These are phyloP conservation scores for Drosophila pandora DNA, from an alignment of 1,140 invertebrate species.

Conservation along the genomic window DNA sequence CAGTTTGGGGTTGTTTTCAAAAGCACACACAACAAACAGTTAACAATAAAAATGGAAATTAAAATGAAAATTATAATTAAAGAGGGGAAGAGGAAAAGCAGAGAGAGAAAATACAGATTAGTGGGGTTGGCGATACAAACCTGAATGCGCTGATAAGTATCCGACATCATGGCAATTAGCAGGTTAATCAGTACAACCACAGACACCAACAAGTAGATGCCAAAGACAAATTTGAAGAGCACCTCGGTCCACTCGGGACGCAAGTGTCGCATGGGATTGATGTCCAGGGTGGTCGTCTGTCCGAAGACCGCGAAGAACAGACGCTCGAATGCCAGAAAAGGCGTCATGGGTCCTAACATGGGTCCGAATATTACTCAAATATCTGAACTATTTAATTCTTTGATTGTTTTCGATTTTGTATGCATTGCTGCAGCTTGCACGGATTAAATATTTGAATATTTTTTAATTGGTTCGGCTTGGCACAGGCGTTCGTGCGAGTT, in stretches of 20 bases:
- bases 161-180: conserved; percentile 99
- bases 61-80: conserved; percentile 13
- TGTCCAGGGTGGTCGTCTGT: conserved; percentile 94
- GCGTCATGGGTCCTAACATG: conserved; percentile 91
- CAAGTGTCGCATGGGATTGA: conserved; percentile 88
- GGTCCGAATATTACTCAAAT: conserved; percentile 39
- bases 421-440: conserved; percentile 44
- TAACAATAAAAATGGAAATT: conserved; percentile 3
- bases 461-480: conserved; percentile 42
- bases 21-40: conserved; percentile 35
- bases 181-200: conserved; percentile 99
- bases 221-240: conserved; percentile 95
- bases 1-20: conserved; percentile 40
- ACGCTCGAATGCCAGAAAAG: conserved; percentile 96
- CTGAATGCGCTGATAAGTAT: conserved; percentile 99
- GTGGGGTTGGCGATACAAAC: conserved; percentile 84
- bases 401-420: conserved; percentile 22
- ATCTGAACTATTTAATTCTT: conserved; percentile 25
- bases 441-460: conserved; percentile 29
- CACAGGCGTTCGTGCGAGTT: conserved; percentile 76
- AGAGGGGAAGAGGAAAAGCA: conserved; percentile 40
- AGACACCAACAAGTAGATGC: conserved; percentile 98
- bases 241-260: conserved; percentile 90
- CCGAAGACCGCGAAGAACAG: conserved; percentile 99
- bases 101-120: conserved; percentile 66